Base-by-base conservation (phyloP, 2,797 vertebrate genomes). In the Nannoperca obscura region DNA sequence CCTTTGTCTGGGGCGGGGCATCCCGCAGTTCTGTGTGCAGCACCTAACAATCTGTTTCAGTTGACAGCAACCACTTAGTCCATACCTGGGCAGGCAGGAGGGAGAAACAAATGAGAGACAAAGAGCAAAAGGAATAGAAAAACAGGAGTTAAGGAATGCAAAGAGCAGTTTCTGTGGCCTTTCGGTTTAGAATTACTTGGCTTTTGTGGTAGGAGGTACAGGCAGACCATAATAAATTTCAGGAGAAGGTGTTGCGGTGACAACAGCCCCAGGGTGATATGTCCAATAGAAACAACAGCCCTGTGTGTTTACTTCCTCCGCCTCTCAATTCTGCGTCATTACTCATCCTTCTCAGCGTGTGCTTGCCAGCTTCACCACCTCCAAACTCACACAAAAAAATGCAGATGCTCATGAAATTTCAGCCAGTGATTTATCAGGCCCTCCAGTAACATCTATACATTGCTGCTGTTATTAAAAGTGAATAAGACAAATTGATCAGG, bases 231-330 rank as follows among this genome's bases (percentile, higher is more conserved):
- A 67, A 90, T 88, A 83, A 10, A 93, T 92, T 80, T 87, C 59
- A 61, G 77, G 61, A 54, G 74, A 85, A 81, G 69, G 60, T 73
- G 62, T 75, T 78, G 71, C 78, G 57, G 66, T 86, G 74, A 85
- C 36, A 66, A 86, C 75, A 84, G 77, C 87, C 84, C 73, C 68
- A 24, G 84, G 87, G 86, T 54, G 78, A 90, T 88, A 86, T 70
- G 84, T 93, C 86, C 86, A 77, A 89, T 85, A 82, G 87, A 89
- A 94, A 90, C 87, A 89, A 91, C 86, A 89, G 73, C 76, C 76
- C 65, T 54, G 68, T 83, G 79, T 89, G 83, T 81, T 88, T 83
- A 57, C 90, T 88, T 88, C 80, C 72, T 85, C 86, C 61, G 74
- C 80, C 80, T 82, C 81, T 86, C 83, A 76, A 77, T 84, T 86